Base-by-base conservation (phyloP, 2,888 invertebrate species). In the Trisateles emortualis region DNA sequence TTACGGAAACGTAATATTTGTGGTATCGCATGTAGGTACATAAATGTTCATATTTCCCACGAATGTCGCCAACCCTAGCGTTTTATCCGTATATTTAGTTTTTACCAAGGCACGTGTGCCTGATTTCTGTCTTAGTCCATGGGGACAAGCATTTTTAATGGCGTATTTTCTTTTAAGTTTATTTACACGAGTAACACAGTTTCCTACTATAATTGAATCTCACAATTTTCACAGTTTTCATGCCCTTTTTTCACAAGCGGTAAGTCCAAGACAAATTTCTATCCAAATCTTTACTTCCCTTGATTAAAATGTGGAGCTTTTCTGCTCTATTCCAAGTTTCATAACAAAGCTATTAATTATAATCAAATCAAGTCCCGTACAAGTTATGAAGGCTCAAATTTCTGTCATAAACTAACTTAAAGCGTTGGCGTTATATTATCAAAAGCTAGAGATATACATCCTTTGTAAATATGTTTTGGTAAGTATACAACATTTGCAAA, bases 1-100 rank as follows among this genome's bases (percentile, higher is more conserved):
- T 55, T 46, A 46, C 51, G 16, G 59, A 57, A 53, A 57, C 53
- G 16, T 50, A 41, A 61, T 49, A 61, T 39, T 22, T n/a, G n/a
- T n/a, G n/a, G n/a, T n/a, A n/a, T n/a, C n/a, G n/a, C n/a, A n/a
- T n/a, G n/a, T n/a, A n/a, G n/a, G n/a, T n/a, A n/a, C n/a, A n/a
- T n/a, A n/a, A n/a, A n/a, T n/a, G n/a, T n/a, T n/a, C n/a, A n/a
- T n/a, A n/a, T n/a, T n/a, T n/a, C n/a, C n/a, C n/a, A n/a, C n/a
- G n/a, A n/a, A n/a, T n/a, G n/a, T n/a, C n/a, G n/a, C n/a, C n/a
- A n/a, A n/a, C n/a, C n/a, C n/a, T n/a, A n/a, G n/a, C n/a, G n/a
- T n/a, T n/a, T n/a, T n/a, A n/a, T n/a, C n/a, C n/a, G n/a, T n/a
- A n/a, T n/a, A n/a, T n/a, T n/a, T n/a, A n/a, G n/a, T n/a, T n/a